Evolutionary conservation across 2,888 invertebrate genomes (phyloP).

Genomic region (Dione juno): DNA sequence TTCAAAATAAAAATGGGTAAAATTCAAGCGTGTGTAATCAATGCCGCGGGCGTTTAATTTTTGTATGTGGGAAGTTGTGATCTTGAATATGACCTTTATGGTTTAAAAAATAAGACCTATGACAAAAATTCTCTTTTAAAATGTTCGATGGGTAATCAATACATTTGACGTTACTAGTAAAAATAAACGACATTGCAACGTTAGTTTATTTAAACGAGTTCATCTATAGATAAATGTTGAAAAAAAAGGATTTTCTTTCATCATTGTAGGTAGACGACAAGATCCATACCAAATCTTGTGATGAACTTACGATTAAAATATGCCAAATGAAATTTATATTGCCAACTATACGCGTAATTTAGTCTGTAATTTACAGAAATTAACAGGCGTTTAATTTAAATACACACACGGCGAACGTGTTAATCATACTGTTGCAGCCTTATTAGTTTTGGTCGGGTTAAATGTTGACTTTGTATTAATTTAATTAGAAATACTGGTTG

Average conservation of each 20-base stretch:
- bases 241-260: too few species aligned
- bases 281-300: too few species aligned
- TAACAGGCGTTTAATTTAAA: conserved; percentile 14
- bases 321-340: neutral
- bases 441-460: conserved; percentile 13
- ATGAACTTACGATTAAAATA: too few species aligned
- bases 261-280: too few species aligned
- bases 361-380: neutral
- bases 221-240: too few species aligned
- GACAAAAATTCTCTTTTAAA: neutral
- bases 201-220: neutral
- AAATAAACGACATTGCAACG: conserved; percentile 10
- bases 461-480: conserved; percentile 12
- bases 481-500: conserved; percentile 6
- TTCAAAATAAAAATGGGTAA: conserved; percentile 21
- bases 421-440: conserved; percentile 16
- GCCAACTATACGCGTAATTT: neutral
- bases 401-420: conserved; percentile 9
- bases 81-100: conserved; percentile 9
- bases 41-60: conserved; percentile 26
- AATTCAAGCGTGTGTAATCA: conserved; percentile 23
- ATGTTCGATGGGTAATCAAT: conserved; percentile 11
- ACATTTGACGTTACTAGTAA: conserved; percentile 1
- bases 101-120: neutral
- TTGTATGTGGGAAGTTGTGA: conserved; percentile 1